Base-by-base conservation (phyloP, 2,888 invertebrate species). In the Pandemis cinnamomeana region DNA sequence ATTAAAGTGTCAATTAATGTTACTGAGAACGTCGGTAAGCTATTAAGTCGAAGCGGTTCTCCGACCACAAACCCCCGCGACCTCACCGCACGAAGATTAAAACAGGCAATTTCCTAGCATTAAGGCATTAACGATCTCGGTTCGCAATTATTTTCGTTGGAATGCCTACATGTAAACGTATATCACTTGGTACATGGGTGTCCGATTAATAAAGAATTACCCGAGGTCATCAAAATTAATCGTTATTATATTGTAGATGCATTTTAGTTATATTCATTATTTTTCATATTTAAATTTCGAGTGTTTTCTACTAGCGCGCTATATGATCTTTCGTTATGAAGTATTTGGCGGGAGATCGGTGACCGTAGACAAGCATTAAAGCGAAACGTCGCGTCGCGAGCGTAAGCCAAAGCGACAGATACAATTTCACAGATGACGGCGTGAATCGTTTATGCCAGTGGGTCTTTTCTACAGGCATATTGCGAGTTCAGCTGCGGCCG, bases 21-120 rank as follows among this genome's bases (percentile, higher is more conserved):
- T 15, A 20, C 55, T 8, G 55, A 55, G 55, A 42, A 58, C 48
- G 10, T 36, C 13, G 63, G 67, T 58, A 64, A 73, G 73, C 69
- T 64, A 69, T 73, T 69, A 60, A 64, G 42, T 48, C 48, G 51
- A 69, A 73, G 58, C 58, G 63, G 72, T 48, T 72, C 53, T 72
- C 55, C 15, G 60, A 73, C 69, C 64, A 48, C 69, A n/a, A 64
- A 69, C 51, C 58, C 69, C 48, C 69, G 58, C 55, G 60, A 60
- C 64, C 69, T 64, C 10, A 62, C 69, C 58, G 60, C 64, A 42
- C 15, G 46, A 44, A 73, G 69, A 73, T 73, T 66, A 73, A 64
- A 73, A 69, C 69, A 64, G 41, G 60, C 64, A 73, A 60, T 64
- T 58, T 64, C 55, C 58, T 60, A 63, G 62, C 58, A 58, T 62